phyloP scores from a whole-genome alignment of 2,797 vertebrate genomes.

The Arrhamphus sclerolepis region DNA sequence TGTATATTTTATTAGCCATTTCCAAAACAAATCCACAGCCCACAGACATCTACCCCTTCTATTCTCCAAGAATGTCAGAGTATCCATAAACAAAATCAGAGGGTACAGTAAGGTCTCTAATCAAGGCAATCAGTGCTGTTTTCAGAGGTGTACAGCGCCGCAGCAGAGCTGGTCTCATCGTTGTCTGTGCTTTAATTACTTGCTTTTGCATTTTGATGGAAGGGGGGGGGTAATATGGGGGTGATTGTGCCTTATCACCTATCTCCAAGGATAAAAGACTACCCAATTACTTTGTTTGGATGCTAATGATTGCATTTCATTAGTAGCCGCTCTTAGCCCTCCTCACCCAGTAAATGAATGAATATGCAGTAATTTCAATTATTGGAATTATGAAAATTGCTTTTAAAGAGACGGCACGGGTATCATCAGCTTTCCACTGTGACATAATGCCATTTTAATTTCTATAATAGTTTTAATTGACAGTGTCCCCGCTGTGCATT shows the following conservation, averaged over 20 bases:
- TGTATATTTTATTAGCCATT: conserved; percentile 14
- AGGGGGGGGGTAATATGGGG: conserved; percentile 92
- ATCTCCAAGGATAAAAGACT: conserved; percentile 93
- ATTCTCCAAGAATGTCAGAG: conserved; percentile 76
- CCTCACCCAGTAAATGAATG: conserved; percentile 99
- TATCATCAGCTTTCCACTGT: conserved; percentile 98
- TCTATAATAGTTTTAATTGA: conserved; percentile 99
- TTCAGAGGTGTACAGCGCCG: conserved; percentile 93
- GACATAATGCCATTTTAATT: conserved; percentile 99
- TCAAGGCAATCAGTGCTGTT: conserved; percentile 99
- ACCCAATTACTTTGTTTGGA: conserved; percentile 99
- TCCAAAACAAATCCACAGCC: conserved; percentile 32
- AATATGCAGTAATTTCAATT: conserved; percentile 99
- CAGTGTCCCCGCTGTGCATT: conserved; percentile 93
- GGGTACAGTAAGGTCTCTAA: conserved; percentile 93
- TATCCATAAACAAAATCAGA: conserved; percentile 92
- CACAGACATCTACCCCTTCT: conserved; percentile 34
- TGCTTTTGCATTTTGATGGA: conserved; percentile 97
- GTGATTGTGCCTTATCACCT: conserved; percentile 99
- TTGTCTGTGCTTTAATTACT: conserved; percentile 99
- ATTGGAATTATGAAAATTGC: conserved; percentile 99
- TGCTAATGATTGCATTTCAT: conserved; percentile 99
- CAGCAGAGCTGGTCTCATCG: conserved; percentile 93
- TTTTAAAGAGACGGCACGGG: conserved; percentile 96
- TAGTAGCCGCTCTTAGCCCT: conserved; percentile 98